Conservation (phyloP, 2,888 invertebrate genomes). For the Lumbricus terrestris region DNA sequence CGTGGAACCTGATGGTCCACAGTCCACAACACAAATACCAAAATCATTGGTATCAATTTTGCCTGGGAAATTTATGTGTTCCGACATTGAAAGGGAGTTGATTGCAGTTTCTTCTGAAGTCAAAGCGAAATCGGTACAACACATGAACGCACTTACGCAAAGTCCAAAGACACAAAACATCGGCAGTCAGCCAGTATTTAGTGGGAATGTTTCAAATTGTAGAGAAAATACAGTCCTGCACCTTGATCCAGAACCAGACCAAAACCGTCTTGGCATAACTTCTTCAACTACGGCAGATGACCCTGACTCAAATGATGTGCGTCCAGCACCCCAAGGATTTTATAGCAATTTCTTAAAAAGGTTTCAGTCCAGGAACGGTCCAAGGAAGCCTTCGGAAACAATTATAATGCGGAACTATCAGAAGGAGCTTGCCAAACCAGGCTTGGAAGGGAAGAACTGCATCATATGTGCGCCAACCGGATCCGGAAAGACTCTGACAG, state of each 20-base stretch:
- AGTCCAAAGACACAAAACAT: neutral
- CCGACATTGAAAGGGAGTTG: neutral
- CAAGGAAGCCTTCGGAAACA: neutral
- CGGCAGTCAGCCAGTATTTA: neutral
- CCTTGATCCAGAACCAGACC: neutral
- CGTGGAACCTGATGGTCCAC: neutral
- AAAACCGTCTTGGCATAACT: neutral
- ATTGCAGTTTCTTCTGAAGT: neutral
- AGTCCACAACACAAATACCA: neutral
- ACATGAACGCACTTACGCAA: neutral
- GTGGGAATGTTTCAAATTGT: neutral
- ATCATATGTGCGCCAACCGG: conserved; percentile 34
- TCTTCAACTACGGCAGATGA: neutral
- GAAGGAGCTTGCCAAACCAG: conserved; percentile 24
- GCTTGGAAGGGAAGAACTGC: conserved; percentile 24
- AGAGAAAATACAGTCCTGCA: neutral
- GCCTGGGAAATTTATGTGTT: neutral
- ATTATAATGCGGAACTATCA: conserved; percentile 22
- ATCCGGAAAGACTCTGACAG: conserved; percentile 31
- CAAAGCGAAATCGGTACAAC: neutral
- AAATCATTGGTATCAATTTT: neutral
- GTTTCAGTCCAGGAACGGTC: neutral
- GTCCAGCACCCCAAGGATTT: neutral
- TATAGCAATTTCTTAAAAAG: neutral
- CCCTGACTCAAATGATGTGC: neutral